Base-by-base conservation (phyloP, 1,140 invertebrate species). In the Drosophila pseudoobscura region DNA sequence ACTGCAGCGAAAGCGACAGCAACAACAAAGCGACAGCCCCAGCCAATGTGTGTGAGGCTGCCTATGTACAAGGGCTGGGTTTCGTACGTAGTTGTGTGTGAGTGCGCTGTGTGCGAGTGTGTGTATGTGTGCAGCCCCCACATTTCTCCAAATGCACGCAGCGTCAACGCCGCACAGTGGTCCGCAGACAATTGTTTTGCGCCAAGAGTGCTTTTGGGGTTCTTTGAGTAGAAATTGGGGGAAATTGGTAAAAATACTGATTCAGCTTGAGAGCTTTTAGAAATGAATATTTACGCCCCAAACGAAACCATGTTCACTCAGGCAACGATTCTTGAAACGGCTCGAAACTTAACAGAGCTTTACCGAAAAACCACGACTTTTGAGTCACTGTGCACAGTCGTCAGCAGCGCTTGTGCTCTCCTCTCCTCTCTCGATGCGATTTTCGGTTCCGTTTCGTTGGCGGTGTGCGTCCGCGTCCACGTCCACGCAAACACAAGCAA, bases 11-110 rank as follows among this genome's bases (percentile, higher is more conserved):
- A 65, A 55, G 63, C 63, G 17, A 63, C 64, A 51, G 66, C 60
- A 52, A 47, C 79, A 51, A 58, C 70, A 60, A 60, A 24, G 26
- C 61, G 26, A 52, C 49, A 22, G 35, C 4, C 24, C 24, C 24
- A 85, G 82, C 82, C 82, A 87, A 87, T 87, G 82, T 87, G 82
- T 87, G 65, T 87, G 82, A 77, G 75, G 75, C 78, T 82, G 75
- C 56, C 74, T 87, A 88, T 87, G 56, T 87, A 87, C 83, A 71
- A 82, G 70, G 70, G 65, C 65, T 57, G 43, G 64, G 29, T 24
- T n/a, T 24, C 15, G 24, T 26, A 24, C 20, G 29, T 50, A n/a
- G 31, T 7, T 62, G 54, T 43, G 59, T 78, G 51, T 49, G 58
- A 52, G 56, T 65, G 51, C 55, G 22, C 31, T 24, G 46, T 51